These are phyloP conservation scores for Pelodiscus sinensis DNA, from an alignment of 2,113 vertebrate genomes.

Conservation along the genomic window DNA sequence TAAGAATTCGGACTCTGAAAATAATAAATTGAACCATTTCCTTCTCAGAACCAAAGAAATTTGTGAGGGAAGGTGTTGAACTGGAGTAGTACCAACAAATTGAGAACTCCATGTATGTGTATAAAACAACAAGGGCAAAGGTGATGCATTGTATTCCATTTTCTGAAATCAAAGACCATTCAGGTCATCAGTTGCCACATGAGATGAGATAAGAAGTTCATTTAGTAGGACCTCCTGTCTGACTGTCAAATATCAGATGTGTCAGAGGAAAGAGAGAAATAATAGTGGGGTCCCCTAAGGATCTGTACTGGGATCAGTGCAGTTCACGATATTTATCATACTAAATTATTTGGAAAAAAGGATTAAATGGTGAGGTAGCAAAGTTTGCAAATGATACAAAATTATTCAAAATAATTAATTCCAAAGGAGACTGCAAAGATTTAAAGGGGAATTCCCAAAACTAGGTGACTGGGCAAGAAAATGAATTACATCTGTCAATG, in stretches of 20 bases:
- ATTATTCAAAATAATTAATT: not conserved
- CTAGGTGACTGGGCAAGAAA: not conserved
- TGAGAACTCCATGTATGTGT: not conserved
- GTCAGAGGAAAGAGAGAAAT: not conserved
- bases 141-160: not conserved
- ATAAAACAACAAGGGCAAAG: not conserved
- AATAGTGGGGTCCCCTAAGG: not conserved
- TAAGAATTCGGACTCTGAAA: constrained; percentile 69
- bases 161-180: not conserved
- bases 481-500: not conserved
- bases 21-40: constrained; percentile 72
- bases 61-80: too few species aligned
- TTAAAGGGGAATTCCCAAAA: not conserved
- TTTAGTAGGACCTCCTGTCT: constrained; percentile 58
- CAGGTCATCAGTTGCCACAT: not conserved
- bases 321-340: not conserved
- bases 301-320: not conserved
- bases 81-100: not conserved
- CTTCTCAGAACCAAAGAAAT: constrained; percentile 57
- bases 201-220: constrained; percentile 35
- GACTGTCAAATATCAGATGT: constrained; percentile 52
- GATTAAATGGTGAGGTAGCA: not conserved
- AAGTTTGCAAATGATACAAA: not conserved
- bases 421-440: not conserved
- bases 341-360: not conserved